A percentile compares a stretch with the other conserved stretches of the same genome.
These are phyloP conservation scores for Malthinus flaveolus DNA, from an alignment of 2,888 invertebrate species.

Conservation along the genomic window DNA sequence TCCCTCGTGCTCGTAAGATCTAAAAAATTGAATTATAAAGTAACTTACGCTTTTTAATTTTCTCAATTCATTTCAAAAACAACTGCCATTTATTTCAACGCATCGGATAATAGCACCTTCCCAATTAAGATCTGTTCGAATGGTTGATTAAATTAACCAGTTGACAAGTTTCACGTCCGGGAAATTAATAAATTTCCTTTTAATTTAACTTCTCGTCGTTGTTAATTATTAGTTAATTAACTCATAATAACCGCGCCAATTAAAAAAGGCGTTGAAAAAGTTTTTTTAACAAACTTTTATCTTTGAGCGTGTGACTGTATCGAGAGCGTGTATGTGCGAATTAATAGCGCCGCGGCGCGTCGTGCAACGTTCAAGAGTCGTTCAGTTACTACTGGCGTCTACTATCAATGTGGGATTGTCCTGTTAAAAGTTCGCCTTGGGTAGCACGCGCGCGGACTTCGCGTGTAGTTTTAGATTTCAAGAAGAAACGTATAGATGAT, in stretches of 20 bases:
- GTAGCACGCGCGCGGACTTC: constrained; percentile 26
- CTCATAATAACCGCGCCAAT: no score
- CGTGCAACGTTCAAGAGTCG: constrained; percentile 23
- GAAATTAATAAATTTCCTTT: no score
- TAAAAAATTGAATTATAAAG: no score
- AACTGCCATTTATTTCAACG: constrained; percentile 6
- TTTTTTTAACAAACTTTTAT: no score
- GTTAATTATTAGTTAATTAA: no score
- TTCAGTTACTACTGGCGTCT: constrained; percentile 22
- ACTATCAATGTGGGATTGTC: constrained; percentile 26
- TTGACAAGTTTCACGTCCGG: neutral
- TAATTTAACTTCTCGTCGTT: no score
- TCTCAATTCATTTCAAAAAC: neutral
- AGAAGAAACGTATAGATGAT: constrained; percentile 15
- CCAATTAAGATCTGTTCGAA: constrained; percentile 11
- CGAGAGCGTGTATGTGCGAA: neutral
- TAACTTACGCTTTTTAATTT: neutral
- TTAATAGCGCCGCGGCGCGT: constrained; percentile 23
- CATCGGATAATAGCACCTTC: constrained; percentile 8
- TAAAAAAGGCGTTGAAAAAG: no score
- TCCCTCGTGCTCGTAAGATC: no score
- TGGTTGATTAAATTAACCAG: constrained; percentile 8
- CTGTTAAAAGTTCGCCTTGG: constrained; percentile 20
- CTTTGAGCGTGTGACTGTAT: no score
- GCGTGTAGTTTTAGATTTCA: constrained; percentile 14